phyloP scores from a whole-genome alignment of 2,113 vertebrate genomes.

The Alethe diademata region DNA sequence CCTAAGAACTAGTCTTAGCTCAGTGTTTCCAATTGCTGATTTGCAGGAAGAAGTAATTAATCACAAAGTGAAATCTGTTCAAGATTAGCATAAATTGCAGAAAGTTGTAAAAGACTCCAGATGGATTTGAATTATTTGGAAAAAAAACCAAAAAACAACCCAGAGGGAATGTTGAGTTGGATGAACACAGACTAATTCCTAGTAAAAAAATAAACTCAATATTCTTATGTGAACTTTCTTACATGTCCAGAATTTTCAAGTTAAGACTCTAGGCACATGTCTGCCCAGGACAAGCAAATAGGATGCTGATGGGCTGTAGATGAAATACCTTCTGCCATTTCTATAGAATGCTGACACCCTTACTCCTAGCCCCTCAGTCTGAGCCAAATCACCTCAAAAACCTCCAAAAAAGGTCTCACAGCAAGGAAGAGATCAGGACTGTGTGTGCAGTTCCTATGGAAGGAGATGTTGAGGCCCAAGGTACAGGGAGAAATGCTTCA shows the following conservation, averaged over 20 bases:
- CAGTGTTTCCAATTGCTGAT: background rate
- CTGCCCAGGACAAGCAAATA: background rate
- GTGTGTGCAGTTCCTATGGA: background rate
- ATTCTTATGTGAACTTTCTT: background rate
- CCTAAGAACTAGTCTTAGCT: background rate
- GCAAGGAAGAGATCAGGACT: background rate
- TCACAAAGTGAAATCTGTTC: constrained; percentile 8
- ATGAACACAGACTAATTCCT: background rate
- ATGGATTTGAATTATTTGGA: background rate
- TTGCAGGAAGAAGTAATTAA: constrained; percentile 17
- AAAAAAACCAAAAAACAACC: background rate
- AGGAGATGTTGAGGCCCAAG: background rate
- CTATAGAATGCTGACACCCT: background rate
- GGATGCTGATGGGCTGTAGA: background rate
- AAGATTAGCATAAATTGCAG: constrained; percentile 24
- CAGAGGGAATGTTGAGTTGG: background rate
- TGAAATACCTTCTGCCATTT: background rate
- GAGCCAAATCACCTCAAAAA: background rate
- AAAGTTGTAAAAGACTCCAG: constrained; percentile 19
- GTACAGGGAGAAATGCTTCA: background rate
- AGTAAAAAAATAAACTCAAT: background rate
- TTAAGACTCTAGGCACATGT: background rate
- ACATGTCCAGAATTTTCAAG: background rate
- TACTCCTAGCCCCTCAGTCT: background rate
- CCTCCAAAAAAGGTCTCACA: background rate